phyloP scores from a whole-genome alignment of 2,888 invertebrate species.

The Eupithecia insigniata region DNA sequence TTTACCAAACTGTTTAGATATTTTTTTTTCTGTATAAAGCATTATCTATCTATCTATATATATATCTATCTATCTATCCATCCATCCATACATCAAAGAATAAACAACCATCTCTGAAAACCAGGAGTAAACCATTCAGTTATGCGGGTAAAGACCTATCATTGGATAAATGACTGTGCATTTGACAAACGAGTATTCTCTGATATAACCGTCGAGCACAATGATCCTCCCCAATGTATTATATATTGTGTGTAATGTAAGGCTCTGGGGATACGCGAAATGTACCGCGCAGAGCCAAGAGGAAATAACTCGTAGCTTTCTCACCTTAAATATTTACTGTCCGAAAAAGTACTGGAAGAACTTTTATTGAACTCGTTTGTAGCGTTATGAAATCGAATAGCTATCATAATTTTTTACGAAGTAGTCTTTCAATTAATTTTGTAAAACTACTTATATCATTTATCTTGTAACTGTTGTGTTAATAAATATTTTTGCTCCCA shows the following conservation, averaged over 20 bases:
- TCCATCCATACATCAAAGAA: slow-evolving; percentile 22
- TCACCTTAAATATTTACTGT: slow-evolving; percentile 47
- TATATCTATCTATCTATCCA: no score
- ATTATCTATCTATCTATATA: no score
- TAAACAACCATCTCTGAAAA: slow-evolving; percentile 29
- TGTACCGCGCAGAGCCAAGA: slow-evolving; percentile 64
- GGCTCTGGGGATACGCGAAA: slow-evolving; percentile 71
- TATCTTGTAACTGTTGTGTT: background rate
- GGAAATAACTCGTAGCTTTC: slow-evolving; percentile 61
- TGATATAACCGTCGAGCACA: slow-evolving; percentile 79
- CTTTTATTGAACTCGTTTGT: slow-evolving; percentile 35
- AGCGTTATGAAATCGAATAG: slow-evolving; percentile 16
- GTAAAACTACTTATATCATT: background rate
- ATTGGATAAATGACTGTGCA: slow-evolving; percentile 82
- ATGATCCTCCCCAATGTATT: slow-evolving; percentile 81
- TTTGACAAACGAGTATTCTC: slow-evolving; percentile 83
- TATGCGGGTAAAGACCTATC: slow-evolving; percentile 53
- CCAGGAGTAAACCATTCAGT: slow-evolving; percentile 37
- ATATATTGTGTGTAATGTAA: slow-evolving; percentile 69
- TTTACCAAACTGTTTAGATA: no score
- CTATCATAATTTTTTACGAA: background rate
- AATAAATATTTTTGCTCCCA: background rate
- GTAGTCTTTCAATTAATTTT: background rate
- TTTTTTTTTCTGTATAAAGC: no score
- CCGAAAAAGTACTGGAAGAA: slow-evolving; percentile 40